Conservation (phyloP, 2,888 invertebrate genomes). For the Melanostoma scalare region DNA sequence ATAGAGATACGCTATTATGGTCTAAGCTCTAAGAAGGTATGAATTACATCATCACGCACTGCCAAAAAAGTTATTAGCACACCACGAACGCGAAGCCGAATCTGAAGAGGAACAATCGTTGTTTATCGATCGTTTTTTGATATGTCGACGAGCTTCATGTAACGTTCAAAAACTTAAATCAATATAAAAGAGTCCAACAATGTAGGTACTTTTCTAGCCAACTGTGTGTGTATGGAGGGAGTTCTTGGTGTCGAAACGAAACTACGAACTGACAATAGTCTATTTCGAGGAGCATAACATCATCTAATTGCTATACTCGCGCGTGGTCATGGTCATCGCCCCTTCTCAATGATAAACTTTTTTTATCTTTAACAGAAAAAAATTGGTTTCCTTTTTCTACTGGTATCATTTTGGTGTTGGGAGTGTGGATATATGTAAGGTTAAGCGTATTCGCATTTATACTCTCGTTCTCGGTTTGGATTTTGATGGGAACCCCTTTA, state of each 20-base stretch:
- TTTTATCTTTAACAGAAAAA: slow-evolving; percentile 4
- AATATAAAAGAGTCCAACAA: slow-evolving; percentile 3
- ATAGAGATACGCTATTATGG: slow-evolving; percentile 28
- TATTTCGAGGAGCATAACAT: slow-evolving; percentile 27
- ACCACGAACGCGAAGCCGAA: slow-evolving; percentile 15
- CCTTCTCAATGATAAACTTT: slow-evolving; percentile 60
- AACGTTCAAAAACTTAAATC: no score
- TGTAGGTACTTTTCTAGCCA: slow-evolving; percentile 25
- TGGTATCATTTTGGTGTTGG: slow-evolving; percentile 20
- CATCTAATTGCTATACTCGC: slow-evolving; percentile 57
- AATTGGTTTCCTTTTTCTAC: slow-evolving; percentile 21
- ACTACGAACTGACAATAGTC: slow-evolving; percentile 43
- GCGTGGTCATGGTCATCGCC: slow-evolving; percentile 71
- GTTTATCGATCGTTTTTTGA: slow-evolving; percentile 11
- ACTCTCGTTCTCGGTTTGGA: slow-evolving; percentile 36
- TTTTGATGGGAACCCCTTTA: slow-evolving; percentile 40
- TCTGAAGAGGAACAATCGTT: slow-evolving; percentile 12
- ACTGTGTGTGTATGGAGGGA: slow-evolving; percentile 9
- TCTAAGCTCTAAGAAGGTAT: not conserved
- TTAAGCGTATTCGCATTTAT: not conserved
- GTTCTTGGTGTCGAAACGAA: slow-evolving; percentile 17
- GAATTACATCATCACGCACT: slow-evolving; percentile 59
- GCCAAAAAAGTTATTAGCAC: slow-evolving; percentile 39
- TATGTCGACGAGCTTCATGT: not conserved
- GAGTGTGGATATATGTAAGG: not conserved